phyloP scores from a whole-genome alignment of 53 echinoderm and acorn worm species.

The Arbacia lixula region DNA sequence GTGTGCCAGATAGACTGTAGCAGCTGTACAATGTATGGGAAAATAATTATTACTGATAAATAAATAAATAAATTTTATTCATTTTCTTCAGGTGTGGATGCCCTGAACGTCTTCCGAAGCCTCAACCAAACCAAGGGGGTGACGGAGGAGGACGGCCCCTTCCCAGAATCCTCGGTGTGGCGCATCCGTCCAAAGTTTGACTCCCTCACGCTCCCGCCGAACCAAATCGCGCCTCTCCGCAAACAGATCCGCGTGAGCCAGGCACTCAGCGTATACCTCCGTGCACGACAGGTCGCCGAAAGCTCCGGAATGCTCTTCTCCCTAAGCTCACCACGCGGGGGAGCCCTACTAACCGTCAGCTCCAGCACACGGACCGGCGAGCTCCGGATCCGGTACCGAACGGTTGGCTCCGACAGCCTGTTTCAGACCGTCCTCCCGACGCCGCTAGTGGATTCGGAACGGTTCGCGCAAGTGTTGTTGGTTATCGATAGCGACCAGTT shows the following conservation, averaged over 20 bases:
- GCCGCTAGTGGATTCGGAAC: slow-evolving; percentile 63
- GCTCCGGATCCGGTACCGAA: slow-evolving; percentile 61
- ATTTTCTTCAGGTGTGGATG: slow-evolving; percentile 21
- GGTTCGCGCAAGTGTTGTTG: slow-evolving; percentile 65
- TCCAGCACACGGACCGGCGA: slow-evolving; percentile 64
- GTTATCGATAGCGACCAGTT: slow-evolving; percentile 64
- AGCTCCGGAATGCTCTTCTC: slow-evolving; percentile 80
- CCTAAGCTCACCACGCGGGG: slow-evolving; percentile 14
- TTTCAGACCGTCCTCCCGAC: slow-evolving; percentile 63
- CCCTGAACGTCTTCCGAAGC: slow-evolving; percentile 24
- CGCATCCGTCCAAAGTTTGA: slow-evolving; percentile 61
- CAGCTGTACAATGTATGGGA: too few species aligned
- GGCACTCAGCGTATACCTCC: slow-evolving; percentile 65
- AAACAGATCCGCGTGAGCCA: slow-evolving; percentile 26
- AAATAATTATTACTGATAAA: too few species aligned
- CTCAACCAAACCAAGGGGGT: slow-evolving; percentile 46
- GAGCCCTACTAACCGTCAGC: slow-evolving; percentile 50
- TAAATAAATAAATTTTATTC: not conserved
- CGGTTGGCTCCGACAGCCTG: slow-evolving; percentile 37
- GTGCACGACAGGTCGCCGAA: slow-evolving; percentile 66
- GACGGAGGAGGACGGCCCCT: slow-evolving; percentile 39
- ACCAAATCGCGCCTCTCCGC: slow-evolving; percentile 37
- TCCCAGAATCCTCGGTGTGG: slow-evolving; percentile 38
- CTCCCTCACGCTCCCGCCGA: slow-evolving; percentile 36
- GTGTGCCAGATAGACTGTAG: too few species aligned